phyloP scores from a whole-genome alignment of 1,140 invertebrate genomes.

The Pentalonia nigronervosa region DNA sequence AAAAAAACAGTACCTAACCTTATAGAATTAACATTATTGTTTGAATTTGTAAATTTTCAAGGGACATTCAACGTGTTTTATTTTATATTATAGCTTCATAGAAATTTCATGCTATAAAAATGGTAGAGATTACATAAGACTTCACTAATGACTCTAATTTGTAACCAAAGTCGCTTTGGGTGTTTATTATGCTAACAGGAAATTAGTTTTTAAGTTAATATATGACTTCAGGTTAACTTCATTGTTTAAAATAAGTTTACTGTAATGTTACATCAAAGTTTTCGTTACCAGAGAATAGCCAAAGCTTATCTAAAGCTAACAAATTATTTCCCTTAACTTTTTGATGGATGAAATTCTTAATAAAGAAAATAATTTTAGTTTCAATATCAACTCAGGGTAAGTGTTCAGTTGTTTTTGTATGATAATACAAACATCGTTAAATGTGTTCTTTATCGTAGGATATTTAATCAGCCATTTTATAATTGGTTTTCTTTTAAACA shows the following conservation, averaged over 20 bases:
- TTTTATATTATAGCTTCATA: background rate
- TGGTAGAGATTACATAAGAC: background rate
- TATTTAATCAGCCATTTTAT: background rate
- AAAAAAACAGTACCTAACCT: background rate
- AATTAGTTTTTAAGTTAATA: constrained; percentile 45
- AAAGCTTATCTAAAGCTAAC: constrained; percentile 6
- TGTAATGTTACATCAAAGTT: constrained; percentile 21
- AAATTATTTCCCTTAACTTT: constrained; percentile 32
- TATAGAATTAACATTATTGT: background rate
- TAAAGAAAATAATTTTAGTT: constrained; percentile 37
- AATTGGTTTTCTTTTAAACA: constrained; percentile 1
- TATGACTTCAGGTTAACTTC: constrained; percentile 29
- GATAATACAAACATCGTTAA: background rate
- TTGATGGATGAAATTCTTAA: constrained; percentile 29
- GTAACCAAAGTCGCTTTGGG: background rate
- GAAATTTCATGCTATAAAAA: background rate
- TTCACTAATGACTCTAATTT: constrained; percentile 1
- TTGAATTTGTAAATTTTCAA: background rate
- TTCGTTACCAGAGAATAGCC: constrained; percentile 30
- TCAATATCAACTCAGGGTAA: background rate
- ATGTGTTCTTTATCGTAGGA: background rate
- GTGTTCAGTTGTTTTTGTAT: background rate
- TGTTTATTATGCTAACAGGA: constrained; percentile 28
- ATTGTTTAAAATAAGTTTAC: constrained; percentile 42
- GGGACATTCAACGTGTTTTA: background rate